Base-by-base conservation (phyloP, 2,888 invertebrate genomes). In the Agonopterix alstromeriana region DNA sequence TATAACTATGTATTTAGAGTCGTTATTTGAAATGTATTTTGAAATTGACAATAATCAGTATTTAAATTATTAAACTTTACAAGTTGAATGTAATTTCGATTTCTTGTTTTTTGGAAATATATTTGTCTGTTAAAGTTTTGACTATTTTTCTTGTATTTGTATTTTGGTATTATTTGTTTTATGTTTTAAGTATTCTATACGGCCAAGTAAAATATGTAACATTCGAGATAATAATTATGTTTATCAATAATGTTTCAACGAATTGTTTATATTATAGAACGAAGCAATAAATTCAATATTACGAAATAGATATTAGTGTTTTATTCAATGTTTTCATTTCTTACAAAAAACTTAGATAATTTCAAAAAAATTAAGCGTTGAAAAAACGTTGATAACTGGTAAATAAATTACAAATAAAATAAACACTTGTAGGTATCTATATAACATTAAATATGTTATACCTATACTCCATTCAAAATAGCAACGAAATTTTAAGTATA, bases 11-110 rank as follows among this genome's bases (percentile, higher is more conserved):
- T 54, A 54, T 60, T 57, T 57, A 57, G 43, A 52, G 49, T 56
- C 60, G 63, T 65, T 63, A 56, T 82, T 82, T 67, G 68, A 77
- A 82, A 74, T 82, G 63, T 65, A 62, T 56, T 82, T 82, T 67
- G 69, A 77, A 82, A 75, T 82, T 74, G 87, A 87, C 86, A 87
- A 86, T 86, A 87, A 85, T 74, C 85, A 86, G 85, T 87, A 86
- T 86, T 87, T 84, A 83, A 80, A 81, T 78, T 79, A 78, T 77
- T 73, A 57, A 70, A 67, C 55, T 63, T 64, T 60, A 60, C 60
- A 56, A 58, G 56, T 52, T 52, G 56, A 61, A 55, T 58, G 54
- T 57, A 56, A 53, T 54, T 65, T 66, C 62, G 68, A 77, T 75
- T 77, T 78, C 75, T 82, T 86, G 75, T 73, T 83, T 80, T 75